Percentiles rank a stretch among this genome's conserved stretches.
Conservation (phyloP, 2,888 invertebrate species). For the Agrotis exclamationis region DNA sequence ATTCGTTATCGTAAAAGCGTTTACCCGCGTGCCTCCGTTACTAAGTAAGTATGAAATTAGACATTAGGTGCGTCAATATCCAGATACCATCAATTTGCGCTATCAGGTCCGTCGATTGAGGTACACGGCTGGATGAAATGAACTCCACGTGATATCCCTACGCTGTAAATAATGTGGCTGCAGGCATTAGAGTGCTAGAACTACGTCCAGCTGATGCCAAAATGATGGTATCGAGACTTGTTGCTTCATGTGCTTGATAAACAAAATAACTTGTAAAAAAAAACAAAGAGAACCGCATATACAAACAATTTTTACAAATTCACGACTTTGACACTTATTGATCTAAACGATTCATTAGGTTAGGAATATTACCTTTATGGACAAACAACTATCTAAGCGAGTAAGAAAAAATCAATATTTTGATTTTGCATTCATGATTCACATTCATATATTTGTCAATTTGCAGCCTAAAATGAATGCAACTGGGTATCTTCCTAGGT, state of each 20-base stretch:
- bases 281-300: neutral
- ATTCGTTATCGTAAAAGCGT: conserved; percentile 8
- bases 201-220: conserved; percentile 34
- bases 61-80: conserved; percentile 37
- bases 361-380: conserved; percentile 19
- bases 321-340: conserved; percentile 24
- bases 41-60: conserved; percentile 35
- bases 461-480: conserved; percentile 63
- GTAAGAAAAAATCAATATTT: conserved; percentile 23
- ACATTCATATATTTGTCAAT: conserved; percentile 72
- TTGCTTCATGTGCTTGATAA: conserved; percentile 38
- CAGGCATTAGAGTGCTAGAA: conserved; percentile 57
- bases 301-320: conserved; percentile 26
- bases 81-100: conserved; percentile 48
- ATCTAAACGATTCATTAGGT: conserved; percentile 25
- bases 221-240: conserved; percentile 48
- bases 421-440: conserved; percentile 51
- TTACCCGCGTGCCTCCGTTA: conserved; percentile 32
- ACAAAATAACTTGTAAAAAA: conserved; percentile 18
- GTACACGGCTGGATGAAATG: conserved; percentile 19
- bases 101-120: conserved; percentile 37
- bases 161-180: conserved; percentile 62
- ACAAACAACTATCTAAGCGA: conserved; percentile 11
- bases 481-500: conserved; percentile 30
- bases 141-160: conserved; percentile 23